These are phyloP conservation scores for Hydra vulgaris DNA, from an alignment of 30 jellyfish, hydroid and myxozoan species.

Conservation along the genomic window DNA sequence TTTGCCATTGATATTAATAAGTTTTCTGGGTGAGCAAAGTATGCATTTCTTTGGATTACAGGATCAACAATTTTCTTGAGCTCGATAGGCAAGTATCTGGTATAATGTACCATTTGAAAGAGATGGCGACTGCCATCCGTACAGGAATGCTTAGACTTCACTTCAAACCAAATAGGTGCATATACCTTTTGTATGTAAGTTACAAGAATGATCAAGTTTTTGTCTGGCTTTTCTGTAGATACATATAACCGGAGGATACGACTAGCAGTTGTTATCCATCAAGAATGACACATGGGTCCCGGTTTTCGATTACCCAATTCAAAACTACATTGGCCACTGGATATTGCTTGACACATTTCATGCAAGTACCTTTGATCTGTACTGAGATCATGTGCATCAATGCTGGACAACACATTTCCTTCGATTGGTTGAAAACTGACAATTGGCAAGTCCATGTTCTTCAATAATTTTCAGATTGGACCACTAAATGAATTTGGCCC, in stretches of 20 bases:
- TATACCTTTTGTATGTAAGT: background rate
- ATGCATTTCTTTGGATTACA: background rate
- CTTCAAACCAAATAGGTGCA: background rate
- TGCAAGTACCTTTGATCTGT: background rate
- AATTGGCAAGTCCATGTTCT: background rate
- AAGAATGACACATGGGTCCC: background rate
- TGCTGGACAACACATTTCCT: background rate
- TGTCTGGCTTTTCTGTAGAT: background rate
- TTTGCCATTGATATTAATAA: background rate
- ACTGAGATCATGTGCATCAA: background rate
- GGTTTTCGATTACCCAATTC: background rate
- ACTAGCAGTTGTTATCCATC: background rate
- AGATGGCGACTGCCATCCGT: background rate
- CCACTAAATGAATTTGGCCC: background rate
- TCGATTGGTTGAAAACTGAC: background rate
- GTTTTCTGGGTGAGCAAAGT: background rate
- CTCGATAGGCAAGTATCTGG: background rate
- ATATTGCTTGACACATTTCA: background rate
- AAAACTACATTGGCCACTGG: background rate
- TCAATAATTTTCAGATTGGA: background rate
- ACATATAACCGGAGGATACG: background rate
- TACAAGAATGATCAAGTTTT: background rate
- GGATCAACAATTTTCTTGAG: background rate
- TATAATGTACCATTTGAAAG: background rate
- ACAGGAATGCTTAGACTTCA: background rate